Percentiles rank a stretch among this genome's conserved stretches.
Evolutionary conservation across 2,888 invertebrate species (phyloP).

Genomic region (Elegia similella): DNA sequence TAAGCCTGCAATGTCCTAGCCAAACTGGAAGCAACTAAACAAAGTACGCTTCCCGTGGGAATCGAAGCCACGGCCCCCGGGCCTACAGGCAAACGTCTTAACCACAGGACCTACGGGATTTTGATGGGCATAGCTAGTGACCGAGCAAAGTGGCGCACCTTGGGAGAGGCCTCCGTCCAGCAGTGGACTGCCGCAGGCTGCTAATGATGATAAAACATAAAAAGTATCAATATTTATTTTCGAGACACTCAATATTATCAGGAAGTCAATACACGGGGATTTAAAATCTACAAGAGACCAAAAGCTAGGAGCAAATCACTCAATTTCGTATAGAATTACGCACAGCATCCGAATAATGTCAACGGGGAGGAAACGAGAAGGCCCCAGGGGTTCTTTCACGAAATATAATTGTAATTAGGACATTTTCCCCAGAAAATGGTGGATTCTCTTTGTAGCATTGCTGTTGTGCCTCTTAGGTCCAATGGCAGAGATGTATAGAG

Average conservation of each 20-base stretch:
- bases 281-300: neutral
- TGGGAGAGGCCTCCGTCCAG: no score
- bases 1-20: no score
- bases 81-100: no score
- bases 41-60: no score
- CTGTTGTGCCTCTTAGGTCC: neutral
- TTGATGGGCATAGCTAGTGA: no score
- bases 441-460: neutral
- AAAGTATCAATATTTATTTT: neutral
- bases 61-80: no score
- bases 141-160: no score
- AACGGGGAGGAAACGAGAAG: slow-evolving; percentile 10
- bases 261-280: slow-evolving; percentile 4
- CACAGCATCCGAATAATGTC: slow-evolving; percentile 14
- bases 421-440: neutral
- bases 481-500: no score
- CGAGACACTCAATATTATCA: neutral
- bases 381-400: slow-evolving; percentile 13
- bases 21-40: no score
- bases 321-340: slow-evolving; percentile 16
- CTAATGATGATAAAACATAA: no score
- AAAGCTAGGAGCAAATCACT: slow-evolving; percentile 7
- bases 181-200: no score
- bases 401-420: slow-evolving; percentile 19
- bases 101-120: no score